Base-by-base conservation (phyloP, 2,113 vertebrate species). In the Paramormyrops kingsleyae region DNA sequence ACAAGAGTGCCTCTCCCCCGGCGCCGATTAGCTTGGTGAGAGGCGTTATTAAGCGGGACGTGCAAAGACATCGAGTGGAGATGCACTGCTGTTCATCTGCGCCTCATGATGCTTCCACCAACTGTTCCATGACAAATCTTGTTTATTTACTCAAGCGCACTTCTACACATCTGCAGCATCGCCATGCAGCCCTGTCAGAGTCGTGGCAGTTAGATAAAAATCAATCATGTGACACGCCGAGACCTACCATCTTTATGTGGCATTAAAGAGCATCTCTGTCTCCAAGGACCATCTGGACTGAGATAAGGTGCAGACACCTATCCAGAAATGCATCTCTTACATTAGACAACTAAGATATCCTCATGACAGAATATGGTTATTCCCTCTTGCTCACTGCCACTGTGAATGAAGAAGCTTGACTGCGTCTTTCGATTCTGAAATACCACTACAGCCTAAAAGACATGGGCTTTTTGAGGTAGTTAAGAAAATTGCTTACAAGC, bases 41-140 rank as follows among this genome's bases (percentile, higher is more conserved):
- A 53, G n/a, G 50, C 50, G 27, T 87, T 39, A 31, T 19, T n/a
- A 53, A 87, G 35, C 12, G 27, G 21, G 24, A 85, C 21, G 3
- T 47, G 46, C 44, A 85, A 85, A 85, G 83, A 49, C 21, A 47
- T n/a, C 21, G 83, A 85, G 7, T 47, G 42, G 24, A 35, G 24
- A 52, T n/a, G n/a, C 46, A 53, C 49, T 35, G 86, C 10, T 31
- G n/a, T 56, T 31, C 49, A 31, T 49, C 83, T 85, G 46, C 9
- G 21, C 6, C 12, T 39, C 83, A 49, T 46, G 83, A 10, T 15
- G 44, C 83, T 53, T 53, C 31, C 49, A 15, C 83, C 47, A 50
- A 50, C 86, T 53, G 49, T 59, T 56, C 50, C 86, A 87, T 53
- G 50, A 87, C 86, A 87, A 56, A 49, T 27, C n/a, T 87, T 50